A percentile compares a stretch with the other conserved stretches of the same genome.
Conservation (phyloP, 2,888 invertebrate species). For the Sepiola atlantica region DNA sequence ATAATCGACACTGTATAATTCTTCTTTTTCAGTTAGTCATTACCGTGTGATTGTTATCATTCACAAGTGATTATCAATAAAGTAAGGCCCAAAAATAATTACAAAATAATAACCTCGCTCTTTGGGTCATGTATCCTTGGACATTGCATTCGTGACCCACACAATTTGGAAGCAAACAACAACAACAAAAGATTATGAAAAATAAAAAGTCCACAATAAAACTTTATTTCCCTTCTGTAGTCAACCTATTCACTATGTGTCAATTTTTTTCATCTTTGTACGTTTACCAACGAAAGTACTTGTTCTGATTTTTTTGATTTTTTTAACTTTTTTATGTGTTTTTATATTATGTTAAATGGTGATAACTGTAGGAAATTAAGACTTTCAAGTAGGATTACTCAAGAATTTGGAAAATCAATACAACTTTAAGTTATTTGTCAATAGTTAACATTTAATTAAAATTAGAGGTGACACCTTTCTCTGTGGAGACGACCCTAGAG, state of each 20-base stretch:
- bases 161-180: neutral
- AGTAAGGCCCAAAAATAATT: neutral
- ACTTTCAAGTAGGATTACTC: no score
- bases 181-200: neutral
- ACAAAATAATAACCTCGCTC: neutral
- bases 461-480: no score
- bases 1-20: neutral
- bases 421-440: no score
- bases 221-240: neutral
- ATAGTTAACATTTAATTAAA: no score
- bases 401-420: no score
- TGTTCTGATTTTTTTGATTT: neutral
- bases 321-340: neutral
- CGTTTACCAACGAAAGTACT: neutral
- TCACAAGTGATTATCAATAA: neutral
- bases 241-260: neutral
- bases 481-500: no score
- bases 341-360: neutral
- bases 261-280: neutral
- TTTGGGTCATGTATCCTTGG: neutral
- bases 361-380: no score
- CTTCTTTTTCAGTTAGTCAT: neutral
- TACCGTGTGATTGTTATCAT: neutral
- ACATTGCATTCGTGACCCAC: neutral
- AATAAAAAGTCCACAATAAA: constrained; percentile 8